Base-by-base conservation (phyloP, 2,888 invertebrate genomes). In the Leucoptera coffeella region DNA sequence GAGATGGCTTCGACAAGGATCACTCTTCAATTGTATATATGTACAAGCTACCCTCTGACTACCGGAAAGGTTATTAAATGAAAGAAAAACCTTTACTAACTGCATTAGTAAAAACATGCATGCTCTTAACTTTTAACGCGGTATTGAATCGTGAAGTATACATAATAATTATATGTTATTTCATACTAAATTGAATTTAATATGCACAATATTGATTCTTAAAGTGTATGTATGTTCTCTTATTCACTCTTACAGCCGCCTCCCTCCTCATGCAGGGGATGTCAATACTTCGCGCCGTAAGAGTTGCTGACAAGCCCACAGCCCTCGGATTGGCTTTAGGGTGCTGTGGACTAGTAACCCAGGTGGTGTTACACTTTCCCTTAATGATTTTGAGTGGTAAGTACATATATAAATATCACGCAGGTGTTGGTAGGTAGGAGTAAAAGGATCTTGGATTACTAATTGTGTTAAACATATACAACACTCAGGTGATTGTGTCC, bases 181-280 rank as follows among this genome's bases (percentile, higher is more conserved):
- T n/a, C n/a, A n/a, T n/a, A n/a, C n/a, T n/a, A n/a, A n/a, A n/a
- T n/a, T n/a, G n/a, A n/a, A n/a, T n/a, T n/a, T n/a, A n/a, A n/a
- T n/a, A n/a, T n/a, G n/a, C n/a, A n/a, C n/a, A n/a, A n/a, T n/a
- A n/a, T n/a, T n/a, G n/a, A n/a, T n/a, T n/a, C 3, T 15, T 27
- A 23, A 3, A n/a, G n/a, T 24, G 10, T 24, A 2, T 13, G 5
- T 21, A 17, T 7, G 6, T 7, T 8, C 6, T 8, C 17, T 7
- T n/a, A n/a, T n/a, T n/a, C n/a, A n/a, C 1, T n/a, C n/a, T 35
- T 38, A 1, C 44, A 67, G 67, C 49, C 2, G 48, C 62, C 0
- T 41, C 61, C 2, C 41, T 60, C 31, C 37, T 65, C 26, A 55
- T 65, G 61, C 61, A 61, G 35, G 57, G 62, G 2, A 64, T 65